Base-by-base conservation (phyloP, 1,140 invertebrate species). In the Copidosoma floridanum region DNA sequence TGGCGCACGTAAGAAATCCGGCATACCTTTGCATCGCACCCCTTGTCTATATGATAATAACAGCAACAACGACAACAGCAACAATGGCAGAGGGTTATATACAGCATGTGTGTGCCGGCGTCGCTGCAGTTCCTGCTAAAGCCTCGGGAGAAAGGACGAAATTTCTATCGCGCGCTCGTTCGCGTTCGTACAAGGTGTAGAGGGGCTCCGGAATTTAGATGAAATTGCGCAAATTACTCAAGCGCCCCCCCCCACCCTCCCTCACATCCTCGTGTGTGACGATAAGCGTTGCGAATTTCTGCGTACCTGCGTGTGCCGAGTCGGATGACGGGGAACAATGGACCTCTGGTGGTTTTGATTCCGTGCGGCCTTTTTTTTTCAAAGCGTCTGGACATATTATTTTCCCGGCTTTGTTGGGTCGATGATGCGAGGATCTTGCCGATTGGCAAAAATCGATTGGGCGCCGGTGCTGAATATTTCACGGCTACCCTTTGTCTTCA, bases 151-250 rank as follows among this genome's bases (percentile, higher is more conserved):
- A 32, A 32, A 32, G 6, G 29, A 32, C 29, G n/a, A n/a, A n/a
- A n/a, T n/a, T n/a, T n/a, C n/a, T n/a, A n/a, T n/a, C n/a, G 6
- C 29, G 40, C 12, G 18, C n/a, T 18, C 18, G 18, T 35, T n/a
- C 11, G 20, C 21, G n/a, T n/a, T n/a, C n/a, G n/a, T n/a, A n/a
- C n/a, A n/a, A n/a, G n/a, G n/a, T n/a, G n/a, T n/a, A n/a, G n/a
- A n/a, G 61, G 63, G 57, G 67, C 57, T 63, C 57, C 55, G 76
- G 77, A 78, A 79, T 79, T 79, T 79, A 76, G 73, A 78, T 79
- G 77, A 78, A 79, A 79, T 79, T 79, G 73, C 76, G 69, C 67
- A 73, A 78, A 79, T 79, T 77, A 76, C 75, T 78, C 70, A 69
- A 63, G 58, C 64, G 68, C 68, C 61, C 29, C 29, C 12, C 29